Conservation (phyloP, 2,113 vertebrate species). For the Gnathonemus longibarbis region DNA sequence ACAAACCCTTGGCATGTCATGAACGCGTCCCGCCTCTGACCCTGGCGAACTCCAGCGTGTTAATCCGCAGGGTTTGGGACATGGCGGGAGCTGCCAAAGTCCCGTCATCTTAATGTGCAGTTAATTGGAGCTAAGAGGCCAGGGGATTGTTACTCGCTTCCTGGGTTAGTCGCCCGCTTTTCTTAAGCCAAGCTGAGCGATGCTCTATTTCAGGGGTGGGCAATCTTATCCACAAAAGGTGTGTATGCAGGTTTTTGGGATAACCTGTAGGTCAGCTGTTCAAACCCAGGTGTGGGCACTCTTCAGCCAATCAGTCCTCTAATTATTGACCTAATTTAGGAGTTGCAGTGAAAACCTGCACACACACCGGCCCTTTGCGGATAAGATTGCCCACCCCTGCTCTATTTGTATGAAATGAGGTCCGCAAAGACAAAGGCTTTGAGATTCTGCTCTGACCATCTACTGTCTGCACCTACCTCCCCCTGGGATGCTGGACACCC, state of each 20-base stretch:
- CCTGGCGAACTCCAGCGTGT: slow-evolving; percentile 7
- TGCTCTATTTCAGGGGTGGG: not conserved
- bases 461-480: not conserved
- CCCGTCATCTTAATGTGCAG: not conserved
- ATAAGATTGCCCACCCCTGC: too few relatives aligned
- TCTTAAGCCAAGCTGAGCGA: not conserved
- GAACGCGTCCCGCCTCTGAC: not conserved
- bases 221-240: too few relatives aligned
- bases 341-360: too few relatives aligned
- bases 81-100: not conserved
- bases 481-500: not conserved
- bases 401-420: not conserved
- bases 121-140: not conserved
- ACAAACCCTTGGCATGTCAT: not conserved
- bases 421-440: not conserved
- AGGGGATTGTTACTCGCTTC: not conserved
- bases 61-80: not conserved
- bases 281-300: too few relatives aligned
- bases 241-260: too few relatives aligned
- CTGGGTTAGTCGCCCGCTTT: not conserved
- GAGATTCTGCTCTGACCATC: not conserved
- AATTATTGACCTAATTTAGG: too few relatives aligned
- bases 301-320: too few relatives aligned
- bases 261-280: too few relatives aligned
- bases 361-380: too few relatives aligned